phyloP scores from a whole-genome alignment of 2,888 invertebrate species.

The Sinelater perroti region DNA sequence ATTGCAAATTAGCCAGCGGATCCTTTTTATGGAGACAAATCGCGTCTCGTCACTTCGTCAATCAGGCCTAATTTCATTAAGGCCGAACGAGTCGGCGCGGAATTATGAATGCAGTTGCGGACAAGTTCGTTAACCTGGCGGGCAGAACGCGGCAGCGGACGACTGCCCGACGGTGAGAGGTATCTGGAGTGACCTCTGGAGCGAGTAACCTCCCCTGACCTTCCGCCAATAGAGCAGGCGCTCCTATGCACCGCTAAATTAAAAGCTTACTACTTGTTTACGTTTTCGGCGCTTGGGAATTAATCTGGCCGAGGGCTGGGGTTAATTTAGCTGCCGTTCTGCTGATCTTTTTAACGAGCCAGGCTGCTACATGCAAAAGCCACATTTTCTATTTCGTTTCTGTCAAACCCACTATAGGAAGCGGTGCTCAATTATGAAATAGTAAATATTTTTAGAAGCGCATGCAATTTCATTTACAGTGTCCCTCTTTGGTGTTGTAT shows the following conservation, averaged over 20 bases:
- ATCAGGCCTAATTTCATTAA: slow-evolving; percentile 26
- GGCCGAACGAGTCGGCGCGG: slow-evolving; percentile 24
- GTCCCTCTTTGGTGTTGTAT: too few species aligned
- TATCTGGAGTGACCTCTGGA: slow-evolving; percentile 20
- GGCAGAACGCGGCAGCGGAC: slow-evolving; percentile 5
- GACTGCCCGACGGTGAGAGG: slow-evolving; percentile 9
- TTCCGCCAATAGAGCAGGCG: slow-evolving; percentile 15
- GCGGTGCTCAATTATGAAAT: too few species aligned
- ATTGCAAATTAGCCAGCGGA: slow-evolving; percentile 14
- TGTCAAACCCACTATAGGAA: too few species aligned
- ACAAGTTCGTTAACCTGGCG: slow-evolving; percentile 26
- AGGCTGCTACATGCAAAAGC: too few species aligned
- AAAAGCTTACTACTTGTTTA: slow-evolving; percentile 7
- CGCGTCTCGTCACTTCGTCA: slow-evolving; percentile 16
- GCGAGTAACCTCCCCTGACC: slow-evolving; percentile 18
- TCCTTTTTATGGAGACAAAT: slow-evolving; percentile 16
- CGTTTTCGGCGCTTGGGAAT: background rate
- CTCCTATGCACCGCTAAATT: slow-evolving; percentile 13
- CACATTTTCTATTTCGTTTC: too few species aligned
- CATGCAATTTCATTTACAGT: too few species aligned
- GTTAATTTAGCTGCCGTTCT: too few species aligned
- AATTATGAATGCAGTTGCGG: slow-evolving; percentile 30
- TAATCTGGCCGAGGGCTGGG: too few species aligned
- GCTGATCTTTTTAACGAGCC: too few species aligned
- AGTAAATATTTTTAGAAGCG: too few species aligned